Evolutionary conservation across 2,888 invertebrate species (phyloP).

Genomic region (Eupeodes latifasciatus): DNA sequence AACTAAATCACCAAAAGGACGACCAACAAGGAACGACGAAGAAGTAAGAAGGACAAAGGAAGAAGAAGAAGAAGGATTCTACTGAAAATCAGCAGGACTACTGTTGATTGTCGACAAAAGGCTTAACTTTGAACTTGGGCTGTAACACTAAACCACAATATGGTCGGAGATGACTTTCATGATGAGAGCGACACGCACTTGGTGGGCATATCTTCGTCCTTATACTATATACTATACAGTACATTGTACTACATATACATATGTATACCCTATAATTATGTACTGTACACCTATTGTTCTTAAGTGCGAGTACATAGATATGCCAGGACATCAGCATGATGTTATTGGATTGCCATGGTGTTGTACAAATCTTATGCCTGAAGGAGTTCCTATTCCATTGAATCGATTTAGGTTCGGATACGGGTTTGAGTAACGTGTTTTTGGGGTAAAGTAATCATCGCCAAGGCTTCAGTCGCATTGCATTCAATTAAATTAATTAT

Average conservation of each 20-base stretch:
- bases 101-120: constrained; percentile 29
- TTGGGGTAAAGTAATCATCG: constrained; percentile 23
- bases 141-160: constrained; percentile 27
- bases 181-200: constrained; percentile 15
- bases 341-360: constrained; percentile 58
- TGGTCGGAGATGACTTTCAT: constrained; percentile 21
- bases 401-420: background rate
- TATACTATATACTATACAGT: background rate
- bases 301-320: constrained; percentile 53
- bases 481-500: constrained; percentile 73
- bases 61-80: background rate
- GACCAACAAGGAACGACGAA: background rate
- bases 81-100: constrained; percentile 10
- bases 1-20: constrained; percentile 18
- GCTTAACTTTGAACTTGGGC: constrained; percentile 59
- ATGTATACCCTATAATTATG: too few relatives aligned
- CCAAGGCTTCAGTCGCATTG: constrained; percentile 33
- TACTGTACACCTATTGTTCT: constrained; percentile 26
- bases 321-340: constrained; percentile 37
- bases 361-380: constrained; percentile 44
- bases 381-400: constrained; percentile 26
- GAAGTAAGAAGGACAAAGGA: background rate
- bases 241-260: too few relatives aligned
- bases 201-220: background rate
- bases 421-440: constrained; percentile 19